These are phyloP conservation scores for Himalopsyche anomala DNA, from an alignment of 2,888 invertebrate genomes.

Conservation along the genomic window DNA sequence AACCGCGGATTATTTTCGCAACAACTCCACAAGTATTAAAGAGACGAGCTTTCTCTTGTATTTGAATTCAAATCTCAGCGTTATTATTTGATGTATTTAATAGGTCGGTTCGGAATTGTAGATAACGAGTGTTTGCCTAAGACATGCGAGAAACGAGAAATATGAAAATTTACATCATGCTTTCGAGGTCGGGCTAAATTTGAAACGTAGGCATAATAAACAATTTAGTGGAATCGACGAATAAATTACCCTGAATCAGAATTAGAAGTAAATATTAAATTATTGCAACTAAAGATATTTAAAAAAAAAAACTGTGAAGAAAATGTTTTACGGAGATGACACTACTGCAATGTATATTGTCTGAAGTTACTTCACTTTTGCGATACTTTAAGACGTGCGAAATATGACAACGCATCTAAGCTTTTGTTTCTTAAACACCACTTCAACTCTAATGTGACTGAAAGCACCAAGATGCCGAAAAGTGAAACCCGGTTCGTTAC, in stretches of 20 bases:
- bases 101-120: neutral
- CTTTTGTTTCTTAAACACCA: too few species aligned
- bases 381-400: too few species aligned
- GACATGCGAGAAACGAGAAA: neutral
- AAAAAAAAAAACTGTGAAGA: too few species aligned
- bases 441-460: too few species aligned
- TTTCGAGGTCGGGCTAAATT: neutral
- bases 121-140: neutral
- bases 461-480: too few species aligned
- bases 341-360: too few species aligned
- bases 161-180: neutral
- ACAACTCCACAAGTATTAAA: too few species aligned
- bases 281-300: neutral
- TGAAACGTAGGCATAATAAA: neutral
- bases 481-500: too few species aligned
- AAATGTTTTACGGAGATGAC: too few species aligned
- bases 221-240: neutral
- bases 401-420: too few species aligned
- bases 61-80: constrained; percentile 17
- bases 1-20: too few species aligned
- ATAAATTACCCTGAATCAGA: neutral
- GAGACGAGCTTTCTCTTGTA: neutral
- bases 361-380: too few species aligned
- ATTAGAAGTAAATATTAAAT: neutral
- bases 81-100: constrained; percentile 1